A percentile compares a stretch with the other conserved stretches of the same genome.
Conservation (phyloP, 2,888 invertebrate species). For the Ecdyonurus torrentis region DNA sequence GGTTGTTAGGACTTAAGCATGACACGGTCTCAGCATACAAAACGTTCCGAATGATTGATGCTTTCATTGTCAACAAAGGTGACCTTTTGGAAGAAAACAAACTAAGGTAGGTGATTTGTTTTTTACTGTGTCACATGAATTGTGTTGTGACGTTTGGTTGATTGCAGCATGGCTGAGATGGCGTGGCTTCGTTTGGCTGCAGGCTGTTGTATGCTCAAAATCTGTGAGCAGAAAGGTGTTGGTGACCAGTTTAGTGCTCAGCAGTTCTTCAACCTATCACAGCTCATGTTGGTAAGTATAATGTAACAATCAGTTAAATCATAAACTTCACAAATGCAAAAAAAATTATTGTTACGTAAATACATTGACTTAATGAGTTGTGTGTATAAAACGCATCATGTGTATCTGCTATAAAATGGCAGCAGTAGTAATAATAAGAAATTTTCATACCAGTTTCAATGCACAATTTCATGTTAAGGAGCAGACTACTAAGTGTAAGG, state of each 20-base stretch:
- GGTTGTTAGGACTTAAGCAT: constrained; percentile 80
- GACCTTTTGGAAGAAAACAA: constrained; percentile 45
- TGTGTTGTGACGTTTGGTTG: background rate
- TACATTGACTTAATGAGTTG: too few species aligned
- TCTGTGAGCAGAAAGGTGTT: constrained; percentile 91
- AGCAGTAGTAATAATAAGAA: too few species aligned
- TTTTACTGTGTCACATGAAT: background rate
- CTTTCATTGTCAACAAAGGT: constrained; percentile 85
- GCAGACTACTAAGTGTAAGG: too few species aligned
- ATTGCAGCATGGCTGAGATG: constrained; percentile 71
- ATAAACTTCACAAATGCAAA: too few species aligned
- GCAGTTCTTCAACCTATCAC: constrained; percentile 86
- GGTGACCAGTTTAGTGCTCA: constrained; percentile 88
- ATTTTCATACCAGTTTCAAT: too few species aligned
- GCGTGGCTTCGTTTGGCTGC: constrained; percentile 84
- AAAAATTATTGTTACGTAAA: too few species aligned
- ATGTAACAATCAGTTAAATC: too few species aligned
- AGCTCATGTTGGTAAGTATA: constrained; percentile 69
- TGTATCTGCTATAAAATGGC: too few species aligned
- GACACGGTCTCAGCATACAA: constrained; percentile 80
- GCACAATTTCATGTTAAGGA: too few species aligned
- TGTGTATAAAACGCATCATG: too few species aligned
- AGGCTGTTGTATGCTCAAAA: constrained; percentile 90
- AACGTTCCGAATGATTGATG: constrained; percentile 86
- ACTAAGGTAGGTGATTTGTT: constrained; percentile 25